phyloP scores from a whole-genome alignment of 2,113 vertebrate species.

The Progne subis region DNA sequence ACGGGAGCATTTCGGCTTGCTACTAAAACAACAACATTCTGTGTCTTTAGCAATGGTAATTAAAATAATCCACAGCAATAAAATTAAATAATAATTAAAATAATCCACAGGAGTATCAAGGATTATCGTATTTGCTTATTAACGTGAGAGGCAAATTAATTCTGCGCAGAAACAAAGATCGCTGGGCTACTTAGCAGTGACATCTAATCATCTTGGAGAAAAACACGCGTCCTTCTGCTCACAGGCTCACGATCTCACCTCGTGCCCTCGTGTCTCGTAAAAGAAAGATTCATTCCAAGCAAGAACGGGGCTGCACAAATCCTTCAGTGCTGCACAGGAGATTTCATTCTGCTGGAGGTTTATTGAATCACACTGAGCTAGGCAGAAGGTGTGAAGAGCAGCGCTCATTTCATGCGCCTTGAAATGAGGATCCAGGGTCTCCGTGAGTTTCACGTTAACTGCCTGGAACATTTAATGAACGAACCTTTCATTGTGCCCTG shows the following conservation, averaged over 20 bases:
- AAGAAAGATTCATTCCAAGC: background rate
- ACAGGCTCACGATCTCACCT: background rate
- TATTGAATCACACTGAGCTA: background rate
- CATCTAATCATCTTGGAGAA: constrained; percentile 17
- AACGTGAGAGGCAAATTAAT: background rate
- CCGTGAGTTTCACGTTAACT: background rate
- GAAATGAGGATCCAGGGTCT: background rate
- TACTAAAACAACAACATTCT: background rate
- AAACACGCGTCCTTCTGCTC: background rate
- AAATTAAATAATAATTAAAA: constrained; percentile 9
- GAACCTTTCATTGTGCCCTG: background rate
- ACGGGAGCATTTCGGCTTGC: background rate
- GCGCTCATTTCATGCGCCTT: background rate
- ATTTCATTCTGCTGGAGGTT: background rate
- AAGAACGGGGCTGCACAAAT: background rate
- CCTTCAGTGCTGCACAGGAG: background rate
- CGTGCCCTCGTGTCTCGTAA: background rate
- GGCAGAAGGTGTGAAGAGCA: background rate
- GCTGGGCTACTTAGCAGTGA: background rate
- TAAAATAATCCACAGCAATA: constrained; percentile 32
- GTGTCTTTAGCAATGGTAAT: background rate
- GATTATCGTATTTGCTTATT: constrained; percentile 21
- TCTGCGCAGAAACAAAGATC: background rate
- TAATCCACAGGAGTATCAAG: background rate
- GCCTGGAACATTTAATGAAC: background rate